Evolutionary conservation across 2,888 invertebrate species (phyloP).

Genomic region (Sminthurides aquaticus): DNA sequence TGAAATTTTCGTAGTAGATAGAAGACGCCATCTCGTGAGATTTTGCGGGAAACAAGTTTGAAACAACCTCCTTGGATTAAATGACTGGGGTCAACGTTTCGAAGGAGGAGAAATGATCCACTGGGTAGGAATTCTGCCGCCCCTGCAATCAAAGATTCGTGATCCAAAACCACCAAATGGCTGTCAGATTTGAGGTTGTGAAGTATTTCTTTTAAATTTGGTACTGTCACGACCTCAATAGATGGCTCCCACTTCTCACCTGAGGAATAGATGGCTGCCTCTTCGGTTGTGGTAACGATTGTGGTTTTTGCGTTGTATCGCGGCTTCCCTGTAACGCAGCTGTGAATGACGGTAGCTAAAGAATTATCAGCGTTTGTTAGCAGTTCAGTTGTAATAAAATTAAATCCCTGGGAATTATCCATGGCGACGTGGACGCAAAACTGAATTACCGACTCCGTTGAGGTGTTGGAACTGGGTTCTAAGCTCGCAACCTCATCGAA

Average conservation of each 20-base stretch:
- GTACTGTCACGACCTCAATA: neutral
- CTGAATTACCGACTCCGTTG: neutral
- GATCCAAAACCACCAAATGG: conserved; percentile 6
- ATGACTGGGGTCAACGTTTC: no score
- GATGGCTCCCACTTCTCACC: no score
- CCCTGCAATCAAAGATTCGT: neutral
- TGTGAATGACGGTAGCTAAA: no score
- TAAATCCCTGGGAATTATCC: neutral
- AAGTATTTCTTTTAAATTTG: neutral
- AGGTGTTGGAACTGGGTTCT: conserved; percentile 52
- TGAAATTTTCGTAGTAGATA: neutral
- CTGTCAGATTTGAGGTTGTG: neutral
- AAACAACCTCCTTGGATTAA: no score
- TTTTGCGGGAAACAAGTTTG: neutral
- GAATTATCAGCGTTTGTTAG: no score
- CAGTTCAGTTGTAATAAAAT: no score
- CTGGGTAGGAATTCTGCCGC: no score
- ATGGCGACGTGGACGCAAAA: neutral
- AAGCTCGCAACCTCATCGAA: conserved; percentile 6
- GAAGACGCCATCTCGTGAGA: neutral
- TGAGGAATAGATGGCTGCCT: no score
- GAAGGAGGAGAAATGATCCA: no score
- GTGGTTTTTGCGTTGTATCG: neutral
- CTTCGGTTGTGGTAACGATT: no score
- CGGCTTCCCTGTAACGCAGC: neutral